Conservation (phyloP, 2,888 invertebrate species). For the Protodeltote pygarga region DNA sequence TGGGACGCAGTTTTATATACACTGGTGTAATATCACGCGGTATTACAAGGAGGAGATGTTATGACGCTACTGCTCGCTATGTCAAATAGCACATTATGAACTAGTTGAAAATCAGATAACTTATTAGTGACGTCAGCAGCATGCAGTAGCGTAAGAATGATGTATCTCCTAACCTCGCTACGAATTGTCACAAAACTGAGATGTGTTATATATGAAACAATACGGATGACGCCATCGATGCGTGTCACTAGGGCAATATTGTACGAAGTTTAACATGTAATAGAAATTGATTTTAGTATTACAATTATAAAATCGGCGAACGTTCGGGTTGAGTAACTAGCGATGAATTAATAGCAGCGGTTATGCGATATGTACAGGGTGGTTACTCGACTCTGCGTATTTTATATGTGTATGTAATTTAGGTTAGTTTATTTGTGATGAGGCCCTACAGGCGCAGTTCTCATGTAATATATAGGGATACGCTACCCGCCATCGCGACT, state of each 20-base stretch:
- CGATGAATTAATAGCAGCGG: conserved; percentile 8
- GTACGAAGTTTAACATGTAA: conserved; percentile 43
- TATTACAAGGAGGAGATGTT: conserved; percentile 27
- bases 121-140: conserved; percentile 1
- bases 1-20: conserved; percentile 50
- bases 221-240: conserved; percentile 13
- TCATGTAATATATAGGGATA: conserved; percentile 56
- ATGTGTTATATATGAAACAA: conserved; percentile 19
- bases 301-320: conserved; percentile 50
- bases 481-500: conserved; percentile 35
- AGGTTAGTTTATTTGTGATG: conserved; percentile 64
- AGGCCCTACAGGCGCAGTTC: conserved; percentile 49
- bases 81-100: background rate
- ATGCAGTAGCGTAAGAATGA: conserved; percentile 6
- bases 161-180: conserved; percentile 19
- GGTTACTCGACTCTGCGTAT: conserved; percentile 40
- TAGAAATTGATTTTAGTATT: conserved; percentile 53
- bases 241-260: conserved; percentile 43
- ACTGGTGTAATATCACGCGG: conserved; percentile 42
- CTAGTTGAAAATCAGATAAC: conserved; percentile 2
- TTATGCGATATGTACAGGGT: conserved; percentile 2
- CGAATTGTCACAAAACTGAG: conserved; percentile 43
- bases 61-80: conserved; percentile 7
- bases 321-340: conserved; percentile 34
- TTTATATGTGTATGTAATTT: conserved; percentile 62